phyloP scores from a whole-genome alignment of 2,113 vertebrate genomes.

The Hylia prasina region DNA sequence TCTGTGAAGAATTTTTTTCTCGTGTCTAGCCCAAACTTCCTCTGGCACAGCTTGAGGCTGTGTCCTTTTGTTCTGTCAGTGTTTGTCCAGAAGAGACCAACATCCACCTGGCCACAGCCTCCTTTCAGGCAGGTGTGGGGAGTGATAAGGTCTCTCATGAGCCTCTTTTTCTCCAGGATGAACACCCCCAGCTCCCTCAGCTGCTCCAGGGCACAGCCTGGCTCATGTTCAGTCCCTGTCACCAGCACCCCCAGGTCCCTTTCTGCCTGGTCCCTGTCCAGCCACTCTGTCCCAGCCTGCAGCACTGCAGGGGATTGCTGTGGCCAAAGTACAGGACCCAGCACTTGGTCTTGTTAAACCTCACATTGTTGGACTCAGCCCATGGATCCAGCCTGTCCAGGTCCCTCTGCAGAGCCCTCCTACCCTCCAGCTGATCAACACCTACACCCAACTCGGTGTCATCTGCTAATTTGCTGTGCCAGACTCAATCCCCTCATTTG shows the following conservation, averaged over 20 bases:
- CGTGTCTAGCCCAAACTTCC: not conserved
- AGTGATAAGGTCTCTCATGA: not conserved
- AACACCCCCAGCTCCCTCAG: not conserved
- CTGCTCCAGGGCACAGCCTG: not conserved
- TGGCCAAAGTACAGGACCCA: not conserved
- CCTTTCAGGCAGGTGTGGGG: not conserved
- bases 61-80: not conserved
- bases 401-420: not conserved
- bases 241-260: not conserved
- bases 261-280: not conserved
- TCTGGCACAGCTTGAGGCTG: too few species aligned
- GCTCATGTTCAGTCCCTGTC: not conserved
- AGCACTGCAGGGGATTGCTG: not conserved
- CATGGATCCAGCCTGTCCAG: not conserved
- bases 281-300: not conserved
- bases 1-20: not conserved
- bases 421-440: not conserved
- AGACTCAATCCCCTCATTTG: not conserved
- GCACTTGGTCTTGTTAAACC: not conserved
- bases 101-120: not conserved
- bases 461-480: not conserved
- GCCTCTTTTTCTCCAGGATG: not conserved
- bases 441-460: not conserved
- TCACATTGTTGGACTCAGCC: rapidly evolving
- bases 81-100: not conserved